A percentile compares a stretch with the other conserved stretches of the same genome.
Conservation (phyloP, 2,113 vertebrate genomes). For the Ptilorrhoa leucosticta region DNA sequence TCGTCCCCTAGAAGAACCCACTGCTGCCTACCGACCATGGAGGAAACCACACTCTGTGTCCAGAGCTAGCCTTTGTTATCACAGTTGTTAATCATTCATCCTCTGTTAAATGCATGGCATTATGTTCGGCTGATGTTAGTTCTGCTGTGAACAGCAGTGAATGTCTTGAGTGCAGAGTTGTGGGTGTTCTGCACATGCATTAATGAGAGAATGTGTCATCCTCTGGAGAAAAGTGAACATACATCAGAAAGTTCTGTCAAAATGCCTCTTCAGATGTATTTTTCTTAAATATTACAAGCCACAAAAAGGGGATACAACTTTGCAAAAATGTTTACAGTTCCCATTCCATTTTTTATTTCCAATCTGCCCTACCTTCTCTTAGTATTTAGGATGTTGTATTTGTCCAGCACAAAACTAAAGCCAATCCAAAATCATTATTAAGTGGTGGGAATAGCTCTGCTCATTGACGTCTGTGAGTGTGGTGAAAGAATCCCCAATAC, state of each 20-base stretch:
- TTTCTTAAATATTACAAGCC: not conserved
- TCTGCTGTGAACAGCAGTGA: not conserved
- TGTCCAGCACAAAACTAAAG: not conserved
- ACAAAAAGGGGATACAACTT: not conserved
- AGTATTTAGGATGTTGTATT: not conserved
- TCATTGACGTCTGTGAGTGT: not conserved
- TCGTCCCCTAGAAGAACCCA: not conserved
- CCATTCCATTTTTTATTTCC: not conserved
- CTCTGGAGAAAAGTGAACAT: not conserved
- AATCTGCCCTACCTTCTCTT: not conserved
- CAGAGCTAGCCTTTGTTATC: not conserved
- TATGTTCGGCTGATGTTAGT: not conserved
- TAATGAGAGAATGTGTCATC: not conserved
- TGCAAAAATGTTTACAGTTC: not conserved
- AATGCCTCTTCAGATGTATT: not conserved
- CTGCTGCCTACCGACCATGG: fast-evolving
- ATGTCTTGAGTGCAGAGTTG: not conserved
- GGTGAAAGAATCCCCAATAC: not conserved
- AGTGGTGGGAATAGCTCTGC: not conserved
- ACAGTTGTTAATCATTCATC: not conserved
- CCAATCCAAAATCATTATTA: not conserved
- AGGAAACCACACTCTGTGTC: not conserved
- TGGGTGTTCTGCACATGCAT: not conserved
- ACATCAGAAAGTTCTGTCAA: not conserved
- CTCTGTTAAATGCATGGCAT: not conserved